Percentiles rank a stretch among this genome's conserved stretches.
Evolutionary conservation across 2,797 vertebrate species (phyloP).

Genomic region (Poeciliopsis turneri): DNA sequence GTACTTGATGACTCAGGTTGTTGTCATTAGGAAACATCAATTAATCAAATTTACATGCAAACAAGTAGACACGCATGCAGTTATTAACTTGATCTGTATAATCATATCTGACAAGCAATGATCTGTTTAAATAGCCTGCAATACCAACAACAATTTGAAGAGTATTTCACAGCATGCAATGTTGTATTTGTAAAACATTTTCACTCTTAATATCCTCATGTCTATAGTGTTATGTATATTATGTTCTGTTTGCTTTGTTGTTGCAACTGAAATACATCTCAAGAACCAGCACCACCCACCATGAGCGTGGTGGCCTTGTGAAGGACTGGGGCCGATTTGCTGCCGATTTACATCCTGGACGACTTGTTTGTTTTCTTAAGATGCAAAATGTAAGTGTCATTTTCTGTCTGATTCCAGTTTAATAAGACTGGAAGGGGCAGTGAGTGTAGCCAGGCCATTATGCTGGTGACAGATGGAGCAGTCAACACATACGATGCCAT

Average conservation of each 20-base stretch:
- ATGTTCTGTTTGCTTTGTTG: constrained; percentile 5
- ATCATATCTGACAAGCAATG: constrained; percentile 8
- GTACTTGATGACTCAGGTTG: constrained; percentile 53
- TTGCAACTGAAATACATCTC: not conserved
- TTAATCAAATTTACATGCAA: constrained; percentile 43
- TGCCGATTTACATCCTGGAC: not conserved
- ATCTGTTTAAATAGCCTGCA: not conserved
- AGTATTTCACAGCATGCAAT: constrained; percentile 9
- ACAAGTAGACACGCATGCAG: constrained; percentile 9
- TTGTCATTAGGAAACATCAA: constrained; percentile 50
- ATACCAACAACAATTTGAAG: not conserved
- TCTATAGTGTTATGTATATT: constrained; percentile 1
- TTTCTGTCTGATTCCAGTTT: constrained; percentile 81
- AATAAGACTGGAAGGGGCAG: constrained; percentile 97
- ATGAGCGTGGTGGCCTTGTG: not conserved
- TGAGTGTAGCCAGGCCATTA: constrained; percentile 97
- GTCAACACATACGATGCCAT: constrained; percentile 95
- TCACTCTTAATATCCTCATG: not conserved
- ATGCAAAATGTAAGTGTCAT: not conserved
- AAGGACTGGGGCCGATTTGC: not conserved
- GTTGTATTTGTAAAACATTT: not conserved
- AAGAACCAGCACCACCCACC: not conserved
- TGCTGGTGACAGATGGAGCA: constrained; percentile 97
- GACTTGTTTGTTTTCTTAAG: not conserved
- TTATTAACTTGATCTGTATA: not conserved